Evolutionary conservation across 2,888 invertebrate genomes (phyloP).

Genomic region (Conomelus anceps): DNA sequence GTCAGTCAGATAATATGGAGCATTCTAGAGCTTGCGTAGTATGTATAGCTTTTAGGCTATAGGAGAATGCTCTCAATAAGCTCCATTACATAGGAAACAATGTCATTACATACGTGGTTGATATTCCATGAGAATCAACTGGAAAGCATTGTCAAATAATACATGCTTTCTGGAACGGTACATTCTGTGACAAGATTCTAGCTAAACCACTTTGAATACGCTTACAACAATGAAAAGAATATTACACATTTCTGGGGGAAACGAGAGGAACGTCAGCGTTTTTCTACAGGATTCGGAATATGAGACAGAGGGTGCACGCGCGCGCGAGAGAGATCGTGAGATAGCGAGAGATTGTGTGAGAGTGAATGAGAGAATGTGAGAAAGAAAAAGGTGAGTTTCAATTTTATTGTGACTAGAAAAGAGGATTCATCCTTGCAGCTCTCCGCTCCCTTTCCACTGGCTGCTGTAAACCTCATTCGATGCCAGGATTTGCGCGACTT

Average conservation of each 20-base stretch:
- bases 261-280: background rate
- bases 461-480: background rate
- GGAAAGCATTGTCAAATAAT: background rate
- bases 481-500: background rate
- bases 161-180: background rate
- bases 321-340: too few relatives aligned
- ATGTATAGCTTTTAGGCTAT: too few relatives aligned
- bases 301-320: too few relatives aligned
- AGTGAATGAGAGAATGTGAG: too few relatives aligned
- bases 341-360: too few relatives aligned
- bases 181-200: background rate
- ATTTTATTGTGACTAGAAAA: background rate
- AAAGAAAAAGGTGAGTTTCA: background rate
- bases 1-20: too few relatives aligned
- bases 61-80: background rate
- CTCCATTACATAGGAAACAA: background rate
- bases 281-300: background rate
- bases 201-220: background rate
- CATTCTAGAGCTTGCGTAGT: too few relatives aligned
- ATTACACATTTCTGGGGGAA: background rate
- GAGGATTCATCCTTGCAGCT: background rate
- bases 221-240: background rate
- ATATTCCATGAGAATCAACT: background rate
- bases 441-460: too few relatives aligned
- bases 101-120: too few relatives aligned